Evolutionary conservation across 2,888 invertebrate genomes (phyloP).

Genomic region (Xylota sylvarum): DNA sequence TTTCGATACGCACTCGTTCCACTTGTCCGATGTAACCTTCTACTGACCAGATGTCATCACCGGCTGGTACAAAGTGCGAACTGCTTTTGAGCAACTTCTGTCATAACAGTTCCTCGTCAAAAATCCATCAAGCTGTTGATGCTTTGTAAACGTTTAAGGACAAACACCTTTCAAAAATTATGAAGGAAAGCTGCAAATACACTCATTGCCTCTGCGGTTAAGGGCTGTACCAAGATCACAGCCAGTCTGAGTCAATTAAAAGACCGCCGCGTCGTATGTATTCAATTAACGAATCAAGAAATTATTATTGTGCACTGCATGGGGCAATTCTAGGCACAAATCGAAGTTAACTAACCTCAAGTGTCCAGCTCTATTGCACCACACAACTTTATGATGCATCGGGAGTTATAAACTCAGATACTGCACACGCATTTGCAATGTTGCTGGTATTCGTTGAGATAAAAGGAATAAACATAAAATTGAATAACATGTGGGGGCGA

Average conservation of each 20-base stretch:
- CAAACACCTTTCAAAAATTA: constrained; percentile 59
- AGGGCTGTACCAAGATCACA: constrained; percentile 35
- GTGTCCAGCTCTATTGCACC: constrained; percentile 60
- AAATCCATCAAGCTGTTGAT: background rate
- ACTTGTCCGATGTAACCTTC: constrained; percentile 47
- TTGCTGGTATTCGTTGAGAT: background rate
- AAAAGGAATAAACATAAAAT: constrained; percentile 34
- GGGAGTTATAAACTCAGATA: constrained; percentile 61
- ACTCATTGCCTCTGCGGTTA: constrained; percentile 28
- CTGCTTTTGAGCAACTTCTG: constrained; percentile 42
- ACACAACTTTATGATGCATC: constrained; percentile 66
- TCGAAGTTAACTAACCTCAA: constrained; percentile 47
- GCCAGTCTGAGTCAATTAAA: constrained; percentile 47
- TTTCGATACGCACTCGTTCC: constrained; percentile 6
- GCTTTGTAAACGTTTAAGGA: constrained; percentile 43
- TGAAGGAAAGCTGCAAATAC: background rate
- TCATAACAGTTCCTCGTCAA: constrained; percentile 53
- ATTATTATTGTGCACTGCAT: constrained; percentile 53
- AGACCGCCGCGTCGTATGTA: constrained; percentile 23
- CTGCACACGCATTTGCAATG: constrained; percentile 36
- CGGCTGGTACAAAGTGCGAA: constrained; percentile 14
- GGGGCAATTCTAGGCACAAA: constrained; percentile 8
- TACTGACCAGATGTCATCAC: constrained; percentile 25
- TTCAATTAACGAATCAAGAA: constrained; percentile 66
- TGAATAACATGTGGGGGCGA: constrained; percentile 45